Evolutionary conservation across 1,140 invertebrate species (phyloP), one percentile per base, ranked within the genome.

Genomic region (Matsumurasca onukii): DNA sequence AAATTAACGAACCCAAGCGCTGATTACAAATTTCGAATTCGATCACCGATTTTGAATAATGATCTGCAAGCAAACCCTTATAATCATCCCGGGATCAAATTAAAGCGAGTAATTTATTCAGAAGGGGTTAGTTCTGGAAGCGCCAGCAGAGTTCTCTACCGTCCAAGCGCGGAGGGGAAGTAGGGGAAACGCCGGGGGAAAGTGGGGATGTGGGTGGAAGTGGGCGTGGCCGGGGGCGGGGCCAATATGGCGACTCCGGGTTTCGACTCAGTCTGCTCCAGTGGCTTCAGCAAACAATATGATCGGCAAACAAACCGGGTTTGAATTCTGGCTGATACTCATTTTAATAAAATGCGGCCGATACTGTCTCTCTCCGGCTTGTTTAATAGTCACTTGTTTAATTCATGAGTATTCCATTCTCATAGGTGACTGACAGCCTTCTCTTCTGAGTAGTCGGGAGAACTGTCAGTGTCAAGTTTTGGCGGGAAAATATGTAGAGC

Each of bases 321-420:
- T 17, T 39, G 34, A 17, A 27, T 27, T 59, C 30, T 59, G 55
- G 24, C 25, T 59, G 15, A 27, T 22, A 5, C 55, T 59, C 55
- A 59, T 59, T 59, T 59, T 59, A 59, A 59, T 59, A 59, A 59
- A 59, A 59, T 59, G 55, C 55, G 25, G 13, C 55, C 55, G 25
- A 59, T 52, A 52, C 13, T 22, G 5, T 27, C 15, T 13, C 9
- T 3, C 55, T 13, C 55, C 12, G 24, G 55, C 55, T 2, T 27
- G 55, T 59, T 59, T 59, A 59, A 59, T 59, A 59, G 55, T 59
- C 24, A 27, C 12, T 59, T 59, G 55, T 59, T 59, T 59, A 59
- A 59, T 59, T 59, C 55, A 59, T 59, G 55, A 59, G 3, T 51
- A n/a, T n/a, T n/a, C n/a, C n/a, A n/a, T n/a, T n/a, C n/a, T n/a